Percentiles rank a stretch among this genome's conserved stretches.
phyloP scores from a whole-genome alignment of 2,797 vertebrate species.

The Nothura maculosa region DNA sequence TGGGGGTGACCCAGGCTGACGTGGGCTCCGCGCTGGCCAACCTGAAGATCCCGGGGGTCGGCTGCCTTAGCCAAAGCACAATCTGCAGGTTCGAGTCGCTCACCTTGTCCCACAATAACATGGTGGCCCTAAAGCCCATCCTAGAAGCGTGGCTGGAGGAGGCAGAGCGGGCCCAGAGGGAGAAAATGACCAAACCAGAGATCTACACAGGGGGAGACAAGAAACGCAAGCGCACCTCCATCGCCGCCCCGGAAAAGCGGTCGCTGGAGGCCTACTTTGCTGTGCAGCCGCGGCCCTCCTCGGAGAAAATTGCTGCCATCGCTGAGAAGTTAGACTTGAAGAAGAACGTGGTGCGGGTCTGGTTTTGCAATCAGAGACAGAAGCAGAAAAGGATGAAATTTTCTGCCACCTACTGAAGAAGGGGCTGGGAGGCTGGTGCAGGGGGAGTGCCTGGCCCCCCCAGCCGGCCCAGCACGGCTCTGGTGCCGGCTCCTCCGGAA shows the following conservation, averaged over 20 bases:
- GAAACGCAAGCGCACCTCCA: conserved; percentile 93
- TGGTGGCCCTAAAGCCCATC: conserved; percentile 94
- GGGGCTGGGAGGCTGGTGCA: neutral
- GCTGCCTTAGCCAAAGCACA: conserved; percentile 93
- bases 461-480: accelerated
- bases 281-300: conserved; percentile 92
- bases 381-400: conserved; percentile 97
- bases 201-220: conserved; percentile 91
- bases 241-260: conserved; percentile 92
- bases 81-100: conserved; percentile 96
- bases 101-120: conserved; percentile 94
- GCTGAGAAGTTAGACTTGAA: conserved; percentile 95
- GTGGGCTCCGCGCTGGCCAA: conserved; percentile 92
- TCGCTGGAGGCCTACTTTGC: conserved; percentile 94
- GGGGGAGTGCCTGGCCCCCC: neutral
- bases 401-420: conserved; percentile 89
- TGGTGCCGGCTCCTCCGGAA: neutral
- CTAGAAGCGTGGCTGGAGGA: conserved; percentile 94
- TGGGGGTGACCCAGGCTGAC: conserved; percentile 93
- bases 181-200: conserved; percentile 94
- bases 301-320: conserved; percentile 94
- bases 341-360: conserved; percentile 94
- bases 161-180: conserved; percentile 91
- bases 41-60: conserved; percentile 94
- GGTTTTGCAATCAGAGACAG: conserved; percentile 96